Conservation (phyloP, 2,797 vertebrate species). For the Scolopax bukidnonensis region DNA sequence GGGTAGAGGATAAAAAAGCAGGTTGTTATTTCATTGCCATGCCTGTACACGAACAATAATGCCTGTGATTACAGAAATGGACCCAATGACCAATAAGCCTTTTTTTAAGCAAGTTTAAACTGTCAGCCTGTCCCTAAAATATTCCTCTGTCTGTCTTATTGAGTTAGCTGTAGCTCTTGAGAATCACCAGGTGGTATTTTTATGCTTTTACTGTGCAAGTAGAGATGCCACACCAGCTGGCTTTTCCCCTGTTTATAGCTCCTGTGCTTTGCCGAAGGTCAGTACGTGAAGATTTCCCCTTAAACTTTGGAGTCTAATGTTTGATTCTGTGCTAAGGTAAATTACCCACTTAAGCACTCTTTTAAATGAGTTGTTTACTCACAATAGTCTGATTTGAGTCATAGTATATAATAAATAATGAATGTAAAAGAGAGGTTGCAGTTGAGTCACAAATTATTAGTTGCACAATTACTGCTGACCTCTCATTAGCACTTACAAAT, state of each 20-base stretch:
- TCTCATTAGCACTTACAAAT: background rate
- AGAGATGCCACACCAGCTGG: background rate
- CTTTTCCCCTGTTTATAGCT: background rate
- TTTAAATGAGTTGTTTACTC: background rate
- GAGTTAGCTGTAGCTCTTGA: background rate
- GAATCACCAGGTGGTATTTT: background rate
- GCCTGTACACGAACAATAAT: background rate
- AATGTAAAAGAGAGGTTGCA: background rate
- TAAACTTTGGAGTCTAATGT: background rate
- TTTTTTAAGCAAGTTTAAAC: background rate
- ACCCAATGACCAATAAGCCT: background rate
- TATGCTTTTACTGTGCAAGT: background rate
- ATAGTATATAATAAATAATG: background rate
- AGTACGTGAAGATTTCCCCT: background rate
- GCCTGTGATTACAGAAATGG: background rate
- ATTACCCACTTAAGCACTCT: background rate
- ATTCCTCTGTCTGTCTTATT: background rate
- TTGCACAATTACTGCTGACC: conserved; percentile 26
- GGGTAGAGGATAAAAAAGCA: background rate
- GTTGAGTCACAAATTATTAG: conserved; percentile 26
- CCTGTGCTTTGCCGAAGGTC: background rate
- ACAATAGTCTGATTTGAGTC: background rate
- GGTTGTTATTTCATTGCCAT: background rate
- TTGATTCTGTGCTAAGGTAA: background rate
- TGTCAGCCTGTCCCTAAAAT: background rate